Conservation (phyloP, 1,140 invertebrate species). For the Steinernema khuongi region DNA sequence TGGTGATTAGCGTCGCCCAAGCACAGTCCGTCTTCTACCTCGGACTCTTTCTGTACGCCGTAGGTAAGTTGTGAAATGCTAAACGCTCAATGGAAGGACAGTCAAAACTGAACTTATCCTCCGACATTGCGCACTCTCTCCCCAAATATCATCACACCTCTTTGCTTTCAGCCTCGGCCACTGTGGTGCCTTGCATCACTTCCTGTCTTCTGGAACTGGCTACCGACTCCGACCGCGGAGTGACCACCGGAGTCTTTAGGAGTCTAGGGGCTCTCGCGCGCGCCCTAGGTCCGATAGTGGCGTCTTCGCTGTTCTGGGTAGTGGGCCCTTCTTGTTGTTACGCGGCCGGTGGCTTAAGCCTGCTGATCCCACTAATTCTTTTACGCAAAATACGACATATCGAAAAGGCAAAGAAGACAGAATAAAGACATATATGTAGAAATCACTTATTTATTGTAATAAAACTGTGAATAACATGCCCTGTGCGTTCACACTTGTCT, state of each 20-base stretch:
- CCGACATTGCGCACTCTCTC: too few species aligned
- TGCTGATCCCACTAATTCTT: slow-evolving; percentile 37
- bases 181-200: slow-evolving; percentile 87
- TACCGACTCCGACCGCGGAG: slow-evolving; percentile 76
- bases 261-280: slow-evolving; percentile 85
- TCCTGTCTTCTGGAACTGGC: slow-evolving; percentile 74
- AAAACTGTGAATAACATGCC: too few species aligned
- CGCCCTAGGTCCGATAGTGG: slow-evolving; percentile 75
- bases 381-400: not conserved
- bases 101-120: too few species aligned
- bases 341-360: slow-evolving; percentile 37
- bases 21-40: slow-evolving; percentile 67
- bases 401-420: not conserved
- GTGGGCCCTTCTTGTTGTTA: slow-evolving; percentile 42
- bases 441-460: not conserved
- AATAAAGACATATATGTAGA: not conserved
- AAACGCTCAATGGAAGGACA: slow-evolving; percentile 5
- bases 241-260: slow-evolving; percentile 83
- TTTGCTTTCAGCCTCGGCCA: slow-evolving; percentile 72
- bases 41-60: slow-evolving; percentile 78
- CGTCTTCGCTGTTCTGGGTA: slow-evolving; percentile 48
- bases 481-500: too few species aligned
- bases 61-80: slow-evolving; percentile 69
- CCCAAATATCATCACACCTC: slow-evolving; percentile 4
- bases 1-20: slow-evolving; percentile 73